Evolutionary conservation across 1,140 invertebrate species (phyloP).

Genomic region (Tribolium madens): DNA sequence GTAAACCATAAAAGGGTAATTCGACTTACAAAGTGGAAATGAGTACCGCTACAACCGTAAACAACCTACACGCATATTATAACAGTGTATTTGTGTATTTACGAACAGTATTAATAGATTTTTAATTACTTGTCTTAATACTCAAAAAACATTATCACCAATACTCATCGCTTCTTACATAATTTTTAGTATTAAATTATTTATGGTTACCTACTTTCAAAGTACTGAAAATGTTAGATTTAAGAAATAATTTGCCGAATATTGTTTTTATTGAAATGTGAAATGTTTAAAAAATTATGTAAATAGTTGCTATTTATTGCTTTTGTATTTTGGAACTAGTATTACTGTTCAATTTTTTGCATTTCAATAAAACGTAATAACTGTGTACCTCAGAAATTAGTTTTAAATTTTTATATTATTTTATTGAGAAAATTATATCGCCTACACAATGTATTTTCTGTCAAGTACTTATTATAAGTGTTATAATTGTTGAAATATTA

Average conservation of each 20-base stretch:
- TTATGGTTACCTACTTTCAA: constrained; percentile 34
- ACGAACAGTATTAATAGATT: constrained; percentile 26
- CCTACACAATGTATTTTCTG: constrained; percentile 12
- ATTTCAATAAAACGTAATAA: constrained; percentile 48
- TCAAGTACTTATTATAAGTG: constrained; percentile 38
- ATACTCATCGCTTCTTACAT: background rate
- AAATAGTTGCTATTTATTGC: constrained; percentile 15
- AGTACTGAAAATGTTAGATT: constrained; percentile 39
- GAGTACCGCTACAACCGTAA: background rate
- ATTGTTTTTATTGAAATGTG: constrained; percentile 47
- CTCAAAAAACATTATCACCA: background rate
- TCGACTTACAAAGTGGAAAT: background rate
- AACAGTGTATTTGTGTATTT: constrained; percentile 6
- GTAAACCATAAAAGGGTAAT: background rate
- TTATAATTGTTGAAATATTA: constrained; percentile 38
- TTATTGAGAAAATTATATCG: constrained; percentile 16
- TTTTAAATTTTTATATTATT: constrained; percentile 23
- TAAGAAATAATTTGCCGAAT: constrained; percentile 4
- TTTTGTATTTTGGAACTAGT: constrained; percentile 19
- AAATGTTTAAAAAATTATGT: constrained; percentile 17
- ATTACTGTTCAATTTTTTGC: constrained; percentile 32
- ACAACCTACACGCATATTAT: background rate
- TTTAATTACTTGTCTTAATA: constrained; percentile 3
- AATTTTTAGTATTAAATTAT: constrained; percentile 16
- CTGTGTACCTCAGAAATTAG: constrained; percentile 42